A percentile compares a stretch with the other conserved stretches of the same genome.
Evolutionary conservation across 2,113 vertebrate species (phyloP).

Genomic region (Nerophis lumbriciformis): DNA sequence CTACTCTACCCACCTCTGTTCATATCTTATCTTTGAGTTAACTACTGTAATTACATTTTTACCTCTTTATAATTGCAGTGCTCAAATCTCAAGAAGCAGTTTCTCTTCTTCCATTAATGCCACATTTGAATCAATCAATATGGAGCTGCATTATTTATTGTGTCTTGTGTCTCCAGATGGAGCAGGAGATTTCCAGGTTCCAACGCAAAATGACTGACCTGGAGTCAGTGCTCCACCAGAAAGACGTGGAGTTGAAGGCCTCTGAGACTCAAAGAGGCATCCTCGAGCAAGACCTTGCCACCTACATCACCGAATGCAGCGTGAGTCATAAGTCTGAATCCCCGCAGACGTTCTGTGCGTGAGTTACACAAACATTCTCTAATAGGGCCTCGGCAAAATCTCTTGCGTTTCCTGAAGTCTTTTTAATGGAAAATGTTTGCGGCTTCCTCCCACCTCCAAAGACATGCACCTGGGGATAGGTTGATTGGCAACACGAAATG

Average conservation of each 20-base stretch:
- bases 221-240: slow-evolving; percentile 98
- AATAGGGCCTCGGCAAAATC: slow-evolving; percentile 1
- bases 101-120: background rate
- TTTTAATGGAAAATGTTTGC: background rate
- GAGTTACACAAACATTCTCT: slow-evolving; percentile 2
- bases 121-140: background rate
- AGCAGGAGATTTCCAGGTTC: slow-evolving; percentile 98
- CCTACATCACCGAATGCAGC: slow-evolving; percentile 99
- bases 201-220: slow-evolving; percentile 98
- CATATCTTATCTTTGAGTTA: background rate
- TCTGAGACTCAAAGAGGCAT: slow-evolving; percentile 97
- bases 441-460: too few relatives aligned
- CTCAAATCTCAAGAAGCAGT: background rate
- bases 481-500: too few relatives aligned
- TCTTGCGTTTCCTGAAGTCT: background rate
- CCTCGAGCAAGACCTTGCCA: slow-evolving; percentile 98
- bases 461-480: too few relatives aligned
- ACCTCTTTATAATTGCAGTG: background rate
- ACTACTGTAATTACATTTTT: background rate
- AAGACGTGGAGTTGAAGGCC: slow-evolving; percentile 98
- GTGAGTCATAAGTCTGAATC: slow-evolving; percentile 73
- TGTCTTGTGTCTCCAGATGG: slow-evolving; percentile 79
- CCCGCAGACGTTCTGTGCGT: background rate
- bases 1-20: too few relatives aligned
- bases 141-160: background rate